Conservation (phyloP, 2,888 invertebrate genomes). For the Dascillus cervinus region DNA sequence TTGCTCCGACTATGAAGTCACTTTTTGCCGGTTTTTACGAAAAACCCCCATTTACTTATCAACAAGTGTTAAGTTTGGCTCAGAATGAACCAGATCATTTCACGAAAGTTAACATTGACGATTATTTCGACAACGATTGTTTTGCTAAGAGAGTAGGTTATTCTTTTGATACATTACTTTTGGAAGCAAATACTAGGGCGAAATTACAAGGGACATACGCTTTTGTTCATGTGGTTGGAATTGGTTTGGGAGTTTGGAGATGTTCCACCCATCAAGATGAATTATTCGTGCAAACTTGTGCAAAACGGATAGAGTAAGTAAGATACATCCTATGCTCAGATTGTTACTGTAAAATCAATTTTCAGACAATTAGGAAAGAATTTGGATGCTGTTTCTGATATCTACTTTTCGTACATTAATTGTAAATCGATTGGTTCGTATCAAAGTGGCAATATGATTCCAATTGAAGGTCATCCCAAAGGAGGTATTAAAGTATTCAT, state of each 20-base stretch:
- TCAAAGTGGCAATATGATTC: slow-evolving; percentile 37
- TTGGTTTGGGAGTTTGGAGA: slow-evolving; percentile 29
- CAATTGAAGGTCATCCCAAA: slow-evolving; percentile 24
- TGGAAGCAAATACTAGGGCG: slow-evolving; percentile 40
- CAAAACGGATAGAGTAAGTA: slow-evolving; percentile 20
- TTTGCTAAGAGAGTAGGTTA: slow-evolving; percentile 37
- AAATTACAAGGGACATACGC: slow-evolving; percentile 37
- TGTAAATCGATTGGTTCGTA: slow-evolving; percentile 42
- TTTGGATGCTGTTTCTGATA: slow-evolving; percentile 50
- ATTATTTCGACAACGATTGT: slow-evolving; percentile 37
- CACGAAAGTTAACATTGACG: slow-evolving; percentile 20
- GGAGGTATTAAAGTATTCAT: slow-evolving; percentile 41
- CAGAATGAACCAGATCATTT: slow-evolving; percentile 7
- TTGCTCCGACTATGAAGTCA: slow-evolving; percentile 14
- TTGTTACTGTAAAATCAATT: slow-evolving; percentile 24
- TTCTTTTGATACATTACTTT: slow-evolving; percentile 37
- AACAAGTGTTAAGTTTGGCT: slow-evolving; percentile 6
- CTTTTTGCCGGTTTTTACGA: slow-evolving; percentile 32
- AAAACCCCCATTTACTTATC: slow-evolving; percentile 15
- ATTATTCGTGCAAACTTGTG: slow-evolving; percentile 25
- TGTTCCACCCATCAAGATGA: slow-evolving; percentile 22
- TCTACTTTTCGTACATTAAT: slow-evolving; percentile 59
- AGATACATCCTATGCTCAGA: background rate
- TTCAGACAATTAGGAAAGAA: slow-evolving; percentile 29
- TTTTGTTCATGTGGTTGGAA: slow-evolving; percentile 37